Conservation (phyloP, 2,888 invertebrate genomes). For the Meteorus cinctellus region DNA sequence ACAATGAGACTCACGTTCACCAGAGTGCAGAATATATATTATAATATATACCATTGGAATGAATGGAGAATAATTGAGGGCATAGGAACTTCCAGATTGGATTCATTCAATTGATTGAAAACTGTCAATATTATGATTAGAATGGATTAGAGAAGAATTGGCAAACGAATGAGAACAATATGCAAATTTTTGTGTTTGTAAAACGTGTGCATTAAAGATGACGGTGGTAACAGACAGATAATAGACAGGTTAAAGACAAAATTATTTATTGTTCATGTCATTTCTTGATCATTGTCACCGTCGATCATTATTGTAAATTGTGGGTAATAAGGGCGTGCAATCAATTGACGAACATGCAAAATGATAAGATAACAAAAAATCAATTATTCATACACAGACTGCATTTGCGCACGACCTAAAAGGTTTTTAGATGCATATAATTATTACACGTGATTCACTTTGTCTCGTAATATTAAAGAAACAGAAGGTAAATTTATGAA, state of each 20-base stretch:
- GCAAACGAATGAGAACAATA: not conserved
- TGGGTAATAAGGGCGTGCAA: conserved; percentile 4
- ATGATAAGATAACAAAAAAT: conserved; percentile 21
- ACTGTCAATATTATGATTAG: conserved; percentile 33
- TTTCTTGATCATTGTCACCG: conserved; percentile 34
- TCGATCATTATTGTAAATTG: conserved; percentile 22
- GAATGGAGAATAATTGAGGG: conserved; percentile 8
- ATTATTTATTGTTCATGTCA: conserved; percentile 27
- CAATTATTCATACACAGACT: conserved; percentile 23
- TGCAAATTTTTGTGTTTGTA: conserved; percentile 7
- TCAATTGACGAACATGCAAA: conserved; percentile 22
- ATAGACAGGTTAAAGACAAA: not conserved
- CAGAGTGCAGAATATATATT: not conserved
- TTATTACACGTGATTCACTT: conserved; percentile 22
- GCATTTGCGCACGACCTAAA: conserved; percentile 39
- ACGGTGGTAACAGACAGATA: not conserved
- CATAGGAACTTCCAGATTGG: not conserved
- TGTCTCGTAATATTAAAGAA: conserved; percentile 31
- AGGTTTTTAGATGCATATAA: conserved; percentile 25
- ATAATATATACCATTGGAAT: not conserved
- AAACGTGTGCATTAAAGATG: not conserved
- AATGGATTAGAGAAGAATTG: conserved; percentile 17
- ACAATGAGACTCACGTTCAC: not conserved
- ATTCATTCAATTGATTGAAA: conserved; percentile 13
- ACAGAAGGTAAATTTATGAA: conserved; percentile 27